Evolutionary conservation across 2,888 invertebrate genomes (phyloP).

Genomic region (Drosophila picticornis): DNA sequence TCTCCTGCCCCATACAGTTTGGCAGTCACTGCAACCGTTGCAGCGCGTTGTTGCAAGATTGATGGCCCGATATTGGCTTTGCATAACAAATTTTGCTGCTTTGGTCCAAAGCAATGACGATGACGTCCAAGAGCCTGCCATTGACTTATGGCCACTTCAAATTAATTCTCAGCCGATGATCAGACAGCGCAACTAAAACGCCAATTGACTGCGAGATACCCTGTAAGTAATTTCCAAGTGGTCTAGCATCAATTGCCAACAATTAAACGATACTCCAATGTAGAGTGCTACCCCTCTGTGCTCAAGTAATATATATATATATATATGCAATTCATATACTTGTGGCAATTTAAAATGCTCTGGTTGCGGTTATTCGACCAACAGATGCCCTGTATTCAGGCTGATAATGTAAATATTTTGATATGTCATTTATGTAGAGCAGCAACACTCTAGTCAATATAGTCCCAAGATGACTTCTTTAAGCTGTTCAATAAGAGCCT

Average conservation of each 20-base stretch:
- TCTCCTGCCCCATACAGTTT: conserved; percentile 47
- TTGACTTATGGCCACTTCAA: conserved; percentile 72
- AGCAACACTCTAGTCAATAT: neutral
- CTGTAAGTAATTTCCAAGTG: conserved; percentile 5
- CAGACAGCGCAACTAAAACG: conserved; percentile 5
- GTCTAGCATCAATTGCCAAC: neutral
- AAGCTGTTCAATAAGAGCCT: too few species aligned
- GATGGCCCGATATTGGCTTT: conserved; percentile 72
- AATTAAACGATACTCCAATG: neutral
- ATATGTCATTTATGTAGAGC: neutral
- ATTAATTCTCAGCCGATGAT: conserved; percentile 65
- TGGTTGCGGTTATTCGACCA: neutral
- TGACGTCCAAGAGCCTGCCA: conserved; percentile 42
- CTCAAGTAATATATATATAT: neutral
- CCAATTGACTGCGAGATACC: conserved; percentile 7
- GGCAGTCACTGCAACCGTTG: conserved; percentile 45
- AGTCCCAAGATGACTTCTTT: too few species aligned
- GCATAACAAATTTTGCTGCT: conserved; percentile 54
- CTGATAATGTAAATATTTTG: too few species aligned
- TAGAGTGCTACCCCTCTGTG: neutral
- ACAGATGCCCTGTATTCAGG: neutral
- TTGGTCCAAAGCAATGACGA: conserved; percentile 27
- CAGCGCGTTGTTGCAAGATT: conserved; percentile 55
- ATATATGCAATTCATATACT: neutral
- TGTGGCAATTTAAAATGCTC: neutral